Base-by-base conservation (phyloP, 1,140 invertebrate genomes). In the Asbolus verrucosus region DNA sequence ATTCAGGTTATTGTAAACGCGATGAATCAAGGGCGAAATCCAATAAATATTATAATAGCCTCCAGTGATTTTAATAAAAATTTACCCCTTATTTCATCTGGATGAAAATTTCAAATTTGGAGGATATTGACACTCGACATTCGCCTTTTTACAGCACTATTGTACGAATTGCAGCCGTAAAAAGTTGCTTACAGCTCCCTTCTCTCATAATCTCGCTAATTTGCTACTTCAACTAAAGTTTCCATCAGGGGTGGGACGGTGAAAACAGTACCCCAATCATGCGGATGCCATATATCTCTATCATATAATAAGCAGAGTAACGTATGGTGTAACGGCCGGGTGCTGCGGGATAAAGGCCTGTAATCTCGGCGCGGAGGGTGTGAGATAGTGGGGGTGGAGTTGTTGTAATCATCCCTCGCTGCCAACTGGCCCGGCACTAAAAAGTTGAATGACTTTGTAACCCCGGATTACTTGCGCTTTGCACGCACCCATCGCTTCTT, bases 371-470 rank as follows among this genome's bases (percentile, higher is more conserved):
- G 54, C 27, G 33, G 50, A 46, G 67, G 43, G 59, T 36, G 39
- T 54, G 54, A 46, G 63, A 61, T 71, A 65, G 38, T 69, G 43
- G 61, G 67, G 59, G 67, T 69, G 67, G 59, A 41, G 59, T 63
- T 69, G 41, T 67, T 67, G 68, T 76, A 76, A 76, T 76, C 75
- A 72, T 70, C 54, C 50, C 75, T 68, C n/a, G 59, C 38, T 65
- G 67, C 75, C 71, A 73, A 74, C 74, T 77, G 74, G 75, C 68
- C 74, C 65, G 75, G 70, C 75, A 77, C 74, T 77, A 77, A 77
- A 77, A 77, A 77, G 72, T 75, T 77, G 75, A 77, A 77, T 75
- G 74, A 77, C 75, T 77, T 77, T 73, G 65, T 67, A 71, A 69
- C 62, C 39, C 65, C 50, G 62, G 38, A 65, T 65, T 65, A 65